These are phyloP conservation scores for Pemphigus obesinymphae DNA, from an alignment of 1,140 invertebrate genomes.

Conservation along the genomic window DNA sequence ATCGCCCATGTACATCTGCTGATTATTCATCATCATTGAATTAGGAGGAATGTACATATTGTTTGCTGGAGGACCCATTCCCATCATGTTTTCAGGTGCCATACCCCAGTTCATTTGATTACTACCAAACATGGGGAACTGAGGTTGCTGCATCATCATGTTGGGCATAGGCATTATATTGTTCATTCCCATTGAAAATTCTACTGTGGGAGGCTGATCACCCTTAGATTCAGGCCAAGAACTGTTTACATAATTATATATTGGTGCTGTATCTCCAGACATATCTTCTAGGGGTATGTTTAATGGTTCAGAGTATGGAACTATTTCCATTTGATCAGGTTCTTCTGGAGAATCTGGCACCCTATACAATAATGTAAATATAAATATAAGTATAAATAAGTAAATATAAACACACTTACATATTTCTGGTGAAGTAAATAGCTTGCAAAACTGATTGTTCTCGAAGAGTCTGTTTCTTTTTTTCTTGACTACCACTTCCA, in stretches of 20 bases:
- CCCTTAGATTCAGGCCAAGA: slow-evolving; percentile 33
- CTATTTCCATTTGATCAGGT: slow-evolving; percentile 38
- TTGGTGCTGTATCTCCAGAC: slow-evolving; percentile 22
- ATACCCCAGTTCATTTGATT: slow-evolving; percentile 31
- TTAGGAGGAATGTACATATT: slow-evolving; percentile 19
- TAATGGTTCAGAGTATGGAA: slow-evolving; percentile 19
- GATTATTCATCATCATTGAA: slow-evolving; percentile 27
- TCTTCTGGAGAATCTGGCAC: slow-evolving; percentile 30
- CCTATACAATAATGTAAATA: background rate
- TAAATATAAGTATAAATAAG: too few species aligned
- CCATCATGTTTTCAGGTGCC: slow-evolving; percentile 20
- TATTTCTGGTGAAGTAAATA: slow-evolving; percentile 11
- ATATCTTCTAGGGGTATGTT: slow-evolving; percentile 29
- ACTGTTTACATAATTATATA: slow-evolving; percentile 7
- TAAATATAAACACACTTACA: background rate
- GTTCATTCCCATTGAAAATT: slow-evolving; percentile 11
- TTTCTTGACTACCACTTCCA: slow-evolving; percentile 20
- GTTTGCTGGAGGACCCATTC: background rate
- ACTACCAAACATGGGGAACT: background rate
- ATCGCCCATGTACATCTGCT: slow-evolving; percentile 19
- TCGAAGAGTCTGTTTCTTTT: slow-evolving; percentile 36
- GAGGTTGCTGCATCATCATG: slow-evolving; percentile 24
- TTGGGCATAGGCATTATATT: slow-evolving; percentile 6
- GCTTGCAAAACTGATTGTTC: slow-evolving; percentile 28
- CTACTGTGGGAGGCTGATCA: slow-evolving; percentile 1